Evolutionary conservation across 2,797 vertebrate species (phyloP).

Genomic region (Orestias chungarensis): DNA sequence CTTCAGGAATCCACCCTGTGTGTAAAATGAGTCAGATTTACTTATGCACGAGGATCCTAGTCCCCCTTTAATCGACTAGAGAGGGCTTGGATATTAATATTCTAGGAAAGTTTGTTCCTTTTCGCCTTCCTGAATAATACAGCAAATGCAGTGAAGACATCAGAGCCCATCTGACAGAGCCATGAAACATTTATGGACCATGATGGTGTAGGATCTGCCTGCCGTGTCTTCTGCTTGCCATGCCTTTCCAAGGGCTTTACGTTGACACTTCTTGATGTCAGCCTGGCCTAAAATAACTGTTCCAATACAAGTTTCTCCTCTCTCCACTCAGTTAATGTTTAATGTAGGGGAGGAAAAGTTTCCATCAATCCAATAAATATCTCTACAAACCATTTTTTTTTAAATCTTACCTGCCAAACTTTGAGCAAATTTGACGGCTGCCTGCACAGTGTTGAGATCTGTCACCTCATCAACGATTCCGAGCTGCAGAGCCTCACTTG

Average conservation of each 20-base stretch:
- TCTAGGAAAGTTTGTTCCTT: slow-evolving; percentile 74
- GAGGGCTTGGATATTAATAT: slow-evolving; percentile 67
- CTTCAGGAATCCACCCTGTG: slow-evolving; percentile 34
- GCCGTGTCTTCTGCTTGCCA: slow-evolving; percentile 55
- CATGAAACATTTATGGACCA: slow-evolving; percentile 78
- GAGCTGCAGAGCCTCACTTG: slow-evolving; percentile 87
- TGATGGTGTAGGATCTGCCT: slow-evolving; percentile 58
- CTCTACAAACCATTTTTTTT: neutral
- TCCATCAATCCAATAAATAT: slow-evolving; percentile 17
- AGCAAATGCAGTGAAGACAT: slow-evolving; percentile 74
- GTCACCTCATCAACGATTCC: slow-evolving; percentile 88
- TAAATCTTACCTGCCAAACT: slow-evolving; percentile 83
- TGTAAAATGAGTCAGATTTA: slow-evolving; percentile 44
- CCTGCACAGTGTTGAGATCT: slow-evolving; percentile 78
- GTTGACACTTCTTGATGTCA: slow-evolving; percentile 45
- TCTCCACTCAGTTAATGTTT: slow-evolving; percentile 26
- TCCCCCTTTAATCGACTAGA: slow-evolving; percentile 35
- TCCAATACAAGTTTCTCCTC: slow-evolving; percentile 30
- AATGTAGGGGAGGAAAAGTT: slow-evolving; percentile 16
- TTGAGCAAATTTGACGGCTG: slow-evolving; percentile 83
- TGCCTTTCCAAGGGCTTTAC: slow-evolving; percentile 53
- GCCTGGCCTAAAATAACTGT: slow-evolving; percentile 53
- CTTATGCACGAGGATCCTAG: slow-evolving; percentile 23
- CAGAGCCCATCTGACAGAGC: slow-evolving; percentile 75
- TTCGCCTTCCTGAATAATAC: slow-evolving; percentile 78